Base-by-base conservation (phyloP, 2,797 vertebrate genomes). In the Trachops cirrhosus region DNA sequence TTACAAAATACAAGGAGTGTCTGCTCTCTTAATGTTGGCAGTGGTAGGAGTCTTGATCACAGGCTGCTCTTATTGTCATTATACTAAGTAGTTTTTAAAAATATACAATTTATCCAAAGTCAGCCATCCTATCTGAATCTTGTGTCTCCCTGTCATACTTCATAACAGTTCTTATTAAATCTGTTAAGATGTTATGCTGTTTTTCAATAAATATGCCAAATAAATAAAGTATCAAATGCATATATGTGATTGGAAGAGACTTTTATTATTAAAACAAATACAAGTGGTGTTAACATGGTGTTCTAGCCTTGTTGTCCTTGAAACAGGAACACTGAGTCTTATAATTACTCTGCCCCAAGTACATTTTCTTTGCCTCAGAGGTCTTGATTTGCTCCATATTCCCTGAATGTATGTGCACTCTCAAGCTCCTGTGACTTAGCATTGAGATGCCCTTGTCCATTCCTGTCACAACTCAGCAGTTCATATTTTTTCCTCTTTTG, bases 171-270 rank as follows among this genome's bases (percentile, higher is more conserved):
- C 21, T 95, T 93, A 26, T 78, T 87, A 59, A 74, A 34, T 74
- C 77, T 78, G 7, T 86, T 87, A 50, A 83, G 86, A 75, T 9
- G 18, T 71, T 78, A 80, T 78, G 21, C 29, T 64, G 12, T 91
- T 97, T 93, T 92, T 71, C 74, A 77, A 44, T 77, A 94, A 89
- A 34, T 75, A 54, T 21, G 24, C 14, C 34, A 82, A 26, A 39
- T 91, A 91, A 96, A 59, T 95, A 86, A 71, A 86, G 21, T 22
- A 52, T n/a, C 50, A 80, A 73, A 52, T 71, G 22, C 3, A 15
- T 34, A 4, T 19, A 19, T 3, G 4, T 59, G 24, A 74, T 39
- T 6, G 1, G 21, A 82, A 64, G 32, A 59, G 67, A 77, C 48
- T 70, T 54, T 90, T 24, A 39, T 83, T 46, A 24, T 15, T 85